Base-by-base conservation (phyloP, 1,140 invertebrate genomes). In the Atta texana region DNA sequence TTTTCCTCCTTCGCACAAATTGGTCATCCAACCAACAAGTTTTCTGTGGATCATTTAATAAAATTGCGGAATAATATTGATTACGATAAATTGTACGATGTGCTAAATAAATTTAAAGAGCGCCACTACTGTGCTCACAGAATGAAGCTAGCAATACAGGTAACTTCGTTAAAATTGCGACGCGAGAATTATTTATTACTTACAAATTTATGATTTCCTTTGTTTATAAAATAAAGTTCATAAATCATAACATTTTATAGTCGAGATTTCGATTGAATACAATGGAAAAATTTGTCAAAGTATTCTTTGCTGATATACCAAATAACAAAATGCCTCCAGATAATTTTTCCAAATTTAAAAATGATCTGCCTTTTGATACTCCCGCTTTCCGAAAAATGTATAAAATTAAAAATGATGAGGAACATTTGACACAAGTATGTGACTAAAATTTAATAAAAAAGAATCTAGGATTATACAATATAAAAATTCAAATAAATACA, bases 91-190 rank as follows among this genome's bases (percentile, higher is more conserved):
- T 93, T 98, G 1, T 96, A 97, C 87, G 91, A 95, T 69, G 95
- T 96, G 12, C 94, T 99, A 2, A 97, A 98, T 85, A 96, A 98
- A 72, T 99, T 99, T 92, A 96, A 98, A 76, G 95, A 96, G 88
- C 95, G 97, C 63, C 97, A 98, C 94, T 99, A 99, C 92, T 98
- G 98, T 31, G 97, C 98, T 6, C 97, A 99, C 92, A 96, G 98
- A 84, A 99, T 99, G 98, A 98, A 97, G 59, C 92, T 99, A 4
- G 97, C 97, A 87, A 96, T 99, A 61, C 96, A 98, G 93, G 96
- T 97, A 78, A 74, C 78, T 84, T 31, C 12, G 3, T 28, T 14
- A 28, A 57, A n/a, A 31, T 1, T 55, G 0, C 39, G 39, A 44
- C 10, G 53, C 8, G 16, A 44, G 12, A 34, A 21, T 3, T 14